phyloP scores from a whole-genome alignment of 2,797 vertebrate genomes.

The Bryconaethiops microstoma region DNA sequence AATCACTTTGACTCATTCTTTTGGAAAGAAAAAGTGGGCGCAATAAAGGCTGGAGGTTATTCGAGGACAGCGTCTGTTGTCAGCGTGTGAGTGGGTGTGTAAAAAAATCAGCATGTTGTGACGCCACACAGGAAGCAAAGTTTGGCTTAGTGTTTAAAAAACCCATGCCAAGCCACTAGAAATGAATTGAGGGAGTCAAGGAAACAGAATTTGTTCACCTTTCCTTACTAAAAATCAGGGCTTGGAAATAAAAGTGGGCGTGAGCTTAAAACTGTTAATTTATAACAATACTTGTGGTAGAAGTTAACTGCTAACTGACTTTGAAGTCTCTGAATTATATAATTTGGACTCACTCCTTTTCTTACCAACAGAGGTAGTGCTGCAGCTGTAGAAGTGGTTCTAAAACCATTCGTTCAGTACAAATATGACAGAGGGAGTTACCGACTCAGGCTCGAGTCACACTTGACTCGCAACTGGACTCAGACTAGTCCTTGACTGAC shows the following conservation, averaged over 20 bases:
- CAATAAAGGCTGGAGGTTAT: not conserved
- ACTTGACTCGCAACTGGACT: too few species aligned
- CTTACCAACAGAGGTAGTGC: not conserved
- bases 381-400: not conserved
- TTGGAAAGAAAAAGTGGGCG: not conserved
- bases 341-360: not conserved
- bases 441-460: too few species aligned
- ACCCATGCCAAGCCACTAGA: not conserved
- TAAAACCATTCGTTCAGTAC: not conserved
- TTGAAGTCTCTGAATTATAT: not conserved
- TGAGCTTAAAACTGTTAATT: not conserved
- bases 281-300: not conserved
- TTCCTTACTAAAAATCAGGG: not conserved
- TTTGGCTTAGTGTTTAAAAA: not conserved
- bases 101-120: not conserved
- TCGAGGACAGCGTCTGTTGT: not conserved
- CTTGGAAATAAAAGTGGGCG: not conserved
- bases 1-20: not conserved
- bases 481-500: not conserved
- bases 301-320: not conserved
- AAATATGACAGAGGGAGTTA: not conserved
- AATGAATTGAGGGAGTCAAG: not conserved
- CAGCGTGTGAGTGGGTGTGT: conserved; percentile 5
- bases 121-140: not conserved
- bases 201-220: not conserved